Conservation (phyloP, 2,888 invertebrate genomes). For the Punctoribates punctum region DNA sequence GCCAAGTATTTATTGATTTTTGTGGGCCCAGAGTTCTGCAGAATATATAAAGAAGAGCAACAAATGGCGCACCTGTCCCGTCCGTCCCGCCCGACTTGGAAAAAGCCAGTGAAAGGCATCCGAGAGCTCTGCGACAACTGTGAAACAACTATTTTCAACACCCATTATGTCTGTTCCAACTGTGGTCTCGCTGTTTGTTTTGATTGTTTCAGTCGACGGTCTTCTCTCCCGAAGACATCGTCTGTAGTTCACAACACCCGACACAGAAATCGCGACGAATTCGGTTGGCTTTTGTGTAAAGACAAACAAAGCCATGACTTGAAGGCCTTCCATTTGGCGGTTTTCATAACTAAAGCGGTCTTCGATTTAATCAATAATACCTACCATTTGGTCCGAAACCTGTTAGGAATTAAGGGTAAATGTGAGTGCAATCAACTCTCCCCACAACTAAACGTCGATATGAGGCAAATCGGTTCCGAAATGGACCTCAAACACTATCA, state of each 20-base stretch:
- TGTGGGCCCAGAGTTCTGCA: conserved; percentile 92
- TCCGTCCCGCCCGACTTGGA: conserved; percentile 75
- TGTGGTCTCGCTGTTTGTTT: conserved; percentile 96
- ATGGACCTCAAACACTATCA: conserved; percentile 64
- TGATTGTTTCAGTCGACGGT: conserved; percentile 82
- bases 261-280: conserved; percentile 19
- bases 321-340: conserved; percentile 3
- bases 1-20: conserved; percentile 75
- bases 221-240: conserved; percentile 61
- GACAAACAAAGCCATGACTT: conserved; percentile 65
- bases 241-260: conserved; percentile 57
- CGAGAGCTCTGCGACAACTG: conserved; percentile 98
- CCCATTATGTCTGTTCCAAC: conserved; percentile 94
- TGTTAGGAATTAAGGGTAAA: not conserved
- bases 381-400: not conserved
- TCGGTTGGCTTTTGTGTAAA: conserved; percentile 54
- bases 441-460: not conserved
- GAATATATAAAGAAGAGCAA: conserved; percentile 82
- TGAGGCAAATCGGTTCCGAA: not conserved
- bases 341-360: not conserved
- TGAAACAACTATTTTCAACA: conserved; percentile 94
- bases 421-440: not conserved
- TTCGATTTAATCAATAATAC: not conserved
- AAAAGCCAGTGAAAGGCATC: conserved; percentile 88
- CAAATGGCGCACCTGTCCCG: conserved; percentile 56